Conservation (phyloP, 2,113 vertebrate genomes). For the Platysteira castanea region DNA sequence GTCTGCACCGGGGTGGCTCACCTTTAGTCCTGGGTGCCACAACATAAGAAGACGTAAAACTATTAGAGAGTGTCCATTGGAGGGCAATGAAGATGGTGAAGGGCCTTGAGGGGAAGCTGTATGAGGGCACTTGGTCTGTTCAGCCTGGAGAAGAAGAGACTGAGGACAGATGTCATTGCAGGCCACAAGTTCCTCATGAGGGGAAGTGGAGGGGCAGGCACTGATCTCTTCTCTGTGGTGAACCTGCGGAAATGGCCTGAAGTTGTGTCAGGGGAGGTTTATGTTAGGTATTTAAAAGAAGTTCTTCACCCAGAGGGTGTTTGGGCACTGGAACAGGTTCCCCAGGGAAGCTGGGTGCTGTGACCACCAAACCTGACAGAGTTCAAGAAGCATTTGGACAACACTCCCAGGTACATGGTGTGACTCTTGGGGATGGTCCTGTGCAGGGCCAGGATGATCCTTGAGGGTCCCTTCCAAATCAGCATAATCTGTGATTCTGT, state of each 20-base stretch:
- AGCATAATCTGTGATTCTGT: neutral
- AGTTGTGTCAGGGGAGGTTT: neutral
- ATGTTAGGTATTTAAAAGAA: neutral
- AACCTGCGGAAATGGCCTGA: rapidly evolving
- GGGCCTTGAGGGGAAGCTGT: neutral
- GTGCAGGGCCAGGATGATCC: neutral
- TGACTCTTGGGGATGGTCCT: neutral
- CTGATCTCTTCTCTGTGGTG: neutral
- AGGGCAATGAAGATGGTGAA: neutral
- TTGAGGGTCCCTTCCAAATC: neutral
- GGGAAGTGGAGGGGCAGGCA: neutral
- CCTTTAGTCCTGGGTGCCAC: rapidly evolving
- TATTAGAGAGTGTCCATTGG: too few species aligned
- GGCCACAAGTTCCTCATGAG: neutral
- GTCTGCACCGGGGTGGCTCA: rapidly evolving
- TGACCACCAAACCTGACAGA: neutral
- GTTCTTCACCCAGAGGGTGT: neutral
- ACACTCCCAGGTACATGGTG: rapidly evolving
- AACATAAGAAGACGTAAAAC: neutral
- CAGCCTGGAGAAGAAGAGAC: neutral
- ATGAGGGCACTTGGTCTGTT: neutral
- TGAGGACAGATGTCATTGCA: neutral
- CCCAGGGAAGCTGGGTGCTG: neutral
- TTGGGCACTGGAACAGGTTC: neutral
- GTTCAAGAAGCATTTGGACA: neutral